phyloP scores from a whole-genome alignment of 2,888 invertebrate species.

The Proisotoma minuta region DNA sequence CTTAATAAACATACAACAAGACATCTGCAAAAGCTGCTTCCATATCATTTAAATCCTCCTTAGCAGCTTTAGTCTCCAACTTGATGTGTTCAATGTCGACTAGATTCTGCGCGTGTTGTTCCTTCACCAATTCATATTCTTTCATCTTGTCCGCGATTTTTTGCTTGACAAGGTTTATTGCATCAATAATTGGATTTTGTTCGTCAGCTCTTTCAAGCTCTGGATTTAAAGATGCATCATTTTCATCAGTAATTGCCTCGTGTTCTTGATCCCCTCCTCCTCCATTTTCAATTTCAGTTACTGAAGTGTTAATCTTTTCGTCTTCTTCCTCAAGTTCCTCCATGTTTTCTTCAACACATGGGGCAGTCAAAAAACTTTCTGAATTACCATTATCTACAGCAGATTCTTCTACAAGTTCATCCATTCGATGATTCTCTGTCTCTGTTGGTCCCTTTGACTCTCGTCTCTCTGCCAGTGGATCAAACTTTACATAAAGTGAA shows the following conservation, averaged over 20 bases:
- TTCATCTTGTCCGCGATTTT: background rate
- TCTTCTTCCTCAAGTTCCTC: background rate
- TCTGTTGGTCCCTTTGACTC: background rate
- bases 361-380: no score
- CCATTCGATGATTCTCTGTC: no score
- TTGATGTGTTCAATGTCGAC: background rate
- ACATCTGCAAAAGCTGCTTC: background rate
- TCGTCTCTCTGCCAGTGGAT: background rate
- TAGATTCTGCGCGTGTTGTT: background rate
- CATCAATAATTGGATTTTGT: background rate
- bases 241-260: background rate
- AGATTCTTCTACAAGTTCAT: background rate
- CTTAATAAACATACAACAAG: background rate
- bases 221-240: no score
- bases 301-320: background rate
- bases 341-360: no score
- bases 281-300: background rate
- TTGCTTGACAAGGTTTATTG: background rate
- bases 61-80: background rate
- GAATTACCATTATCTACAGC: background rate
- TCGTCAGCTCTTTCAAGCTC: background rate
- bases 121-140: background rate
- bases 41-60: background rate
- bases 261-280: background rate
- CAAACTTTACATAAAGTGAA: slow-evolving; percentile 1